These are phyloP conservation scores for Drosophila micromelanica DNA, from an alignment of 1,140 invertebrate species.

Conservation along the genomic window DNA sequence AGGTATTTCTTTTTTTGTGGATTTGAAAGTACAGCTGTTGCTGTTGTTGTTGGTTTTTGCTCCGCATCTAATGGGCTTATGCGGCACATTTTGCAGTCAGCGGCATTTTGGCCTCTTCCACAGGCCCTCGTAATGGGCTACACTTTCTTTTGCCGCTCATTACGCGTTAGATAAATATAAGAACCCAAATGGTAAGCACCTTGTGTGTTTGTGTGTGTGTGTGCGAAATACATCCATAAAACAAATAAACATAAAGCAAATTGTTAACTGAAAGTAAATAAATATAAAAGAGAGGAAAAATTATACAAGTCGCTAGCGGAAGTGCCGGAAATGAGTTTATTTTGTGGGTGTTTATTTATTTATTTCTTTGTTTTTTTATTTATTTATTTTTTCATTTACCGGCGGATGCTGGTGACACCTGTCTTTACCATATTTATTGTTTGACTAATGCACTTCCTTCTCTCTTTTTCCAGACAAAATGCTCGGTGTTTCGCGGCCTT, in stretches of 20 bases:
- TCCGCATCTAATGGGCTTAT: constrained; percentile 74
- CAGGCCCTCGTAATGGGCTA: constrained; percentile 33
- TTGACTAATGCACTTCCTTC: constrained; percentile 4
- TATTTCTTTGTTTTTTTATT: constrained; percentile 1
- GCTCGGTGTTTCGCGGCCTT: constrained; percentile 83
- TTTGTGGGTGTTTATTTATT: constrained; percentile 45
- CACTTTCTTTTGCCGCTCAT: constrained; percentile 77
- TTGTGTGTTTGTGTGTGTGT: background rate
- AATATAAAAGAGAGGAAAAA: constrained; percentile 14
- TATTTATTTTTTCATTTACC: constrained; percentile 20
- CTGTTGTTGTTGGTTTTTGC: constrained; percentile 44
- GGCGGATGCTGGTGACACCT: constrained; percentile 52
- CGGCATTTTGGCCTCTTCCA: constrained; percentile 47
- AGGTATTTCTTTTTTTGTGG: constrained; percentile 19
- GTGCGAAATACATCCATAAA: constrained; percentile 49
- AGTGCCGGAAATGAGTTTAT: constrained; percentile 67
- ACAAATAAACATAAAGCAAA: constrained; percentile 67
- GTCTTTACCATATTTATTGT: constrained; percentile 3
- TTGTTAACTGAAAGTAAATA: constrained; percentile 52
- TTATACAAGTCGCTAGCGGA: constrained; percentile 78
- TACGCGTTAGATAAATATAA: constrained; percentile 54
- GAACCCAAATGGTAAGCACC: constrained; percentile 18
- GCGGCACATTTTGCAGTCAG: constrained; percentile 70
- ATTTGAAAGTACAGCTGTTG: constrained; percentile 40
- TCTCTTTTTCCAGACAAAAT: constrained; percentile 78